These are phyloP conservation scores for Sinocyclocheilus anshuiensis DNA, from an alignment of 2,113 vertebrate species.

Conservation along the genomic window DNA sequence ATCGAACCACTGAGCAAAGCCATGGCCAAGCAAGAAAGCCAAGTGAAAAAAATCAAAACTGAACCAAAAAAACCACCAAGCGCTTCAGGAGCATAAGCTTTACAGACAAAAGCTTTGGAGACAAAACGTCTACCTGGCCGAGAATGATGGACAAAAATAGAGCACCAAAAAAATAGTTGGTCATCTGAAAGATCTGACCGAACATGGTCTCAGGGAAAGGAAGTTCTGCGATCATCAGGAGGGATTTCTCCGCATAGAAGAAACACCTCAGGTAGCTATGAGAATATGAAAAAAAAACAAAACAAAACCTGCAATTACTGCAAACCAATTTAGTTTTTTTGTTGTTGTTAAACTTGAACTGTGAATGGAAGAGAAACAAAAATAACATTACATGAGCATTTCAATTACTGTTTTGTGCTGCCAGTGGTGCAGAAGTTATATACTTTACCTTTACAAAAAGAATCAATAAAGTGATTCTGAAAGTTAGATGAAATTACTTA, in stretches of 20 bases:
- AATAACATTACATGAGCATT: background rate
- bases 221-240: constrained; percentile 78
- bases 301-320: background rate
- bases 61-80: background rate
- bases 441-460: background rate
- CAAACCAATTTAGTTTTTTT: background rate
- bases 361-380: background rate
- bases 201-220: constrained; percentile 75
- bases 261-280: constrained; percentile 79
- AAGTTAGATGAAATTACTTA: constrained; percentile 70
- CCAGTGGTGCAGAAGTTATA: background rate
- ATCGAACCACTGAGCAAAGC: background rate
- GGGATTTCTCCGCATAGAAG: constrained; percentile 80
- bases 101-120: constrained; percentile 21
- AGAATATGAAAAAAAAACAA: constrained; percentile 58
- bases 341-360: background rate
- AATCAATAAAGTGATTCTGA: background rate
- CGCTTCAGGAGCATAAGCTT: constrained; percentile 20
- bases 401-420: constrained; percentile 73
- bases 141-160: constrained; percentile 79
- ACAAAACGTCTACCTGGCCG: constrained; percentile 72
- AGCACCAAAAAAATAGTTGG: constrained; percentile 78
- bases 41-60: background rate
- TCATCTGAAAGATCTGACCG: constrained; percentile 79
- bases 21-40: background rate